Conservation (phyloP, 1,140 invertebrate genomes). For the Hypothenemus hampei region DNA sequence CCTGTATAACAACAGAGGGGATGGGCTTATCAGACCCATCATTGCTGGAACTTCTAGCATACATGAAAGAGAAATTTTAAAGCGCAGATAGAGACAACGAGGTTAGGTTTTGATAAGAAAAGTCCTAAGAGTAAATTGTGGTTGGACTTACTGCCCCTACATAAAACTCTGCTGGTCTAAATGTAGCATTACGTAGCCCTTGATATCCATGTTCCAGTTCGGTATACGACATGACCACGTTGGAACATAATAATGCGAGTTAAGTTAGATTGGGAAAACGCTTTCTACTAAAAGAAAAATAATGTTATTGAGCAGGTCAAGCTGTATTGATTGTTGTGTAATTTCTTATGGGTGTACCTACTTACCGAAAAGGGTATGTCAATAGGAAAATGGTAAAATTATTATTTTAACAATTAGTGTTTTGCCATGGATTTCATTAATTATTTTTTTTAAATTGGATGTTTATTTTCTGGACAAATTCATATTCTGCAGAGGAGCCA, state of each 20-base stretch:
- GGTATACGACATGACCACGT: slow-evolving; percentile 73
- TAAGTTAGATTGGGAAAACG: neutral
- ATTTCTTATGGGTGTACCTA: too few species aligned
- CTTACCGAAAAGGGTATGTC: too few species aligned
- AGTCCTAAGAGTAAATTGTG: slow-evolving; percentile 6
- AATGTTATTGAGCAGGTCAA: slow-evolving; percentile 29
- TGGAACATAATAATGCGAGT: slow-evolving; percentile 22
- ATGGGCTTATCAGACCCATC: slow-evolving; percentile 22
- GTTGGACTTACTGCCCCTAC: slow-evolving; percentile 43
- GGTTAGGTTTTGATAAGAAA: neutral
- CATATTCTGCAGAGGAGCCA: too few species aligned
- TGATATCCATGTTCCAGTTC: slow-evolving; percentile 86
- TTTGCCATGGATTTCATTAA: too few species aligned
- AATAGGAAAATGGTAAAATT: too few species aligned
- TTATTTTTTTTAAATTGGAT: too few species aligned
- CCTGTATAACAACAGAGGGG: slow-evolving; percentile 47
- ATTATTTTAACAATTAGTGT: too few species aligned
- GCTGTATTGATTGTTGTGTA: slow-evolving; percentile 28
- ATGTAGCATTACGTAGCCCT: slow-evolving; percentile 62
- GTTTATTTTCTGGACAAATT: too few species aligned
- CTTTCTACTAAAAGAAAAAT: slow-evolving; percentile 9
- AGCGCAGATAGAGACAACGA: slow-evolving; percentile 5
- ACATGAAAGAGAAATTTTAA: slow-evolving; percentile 13
- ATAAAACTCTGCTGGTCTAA: slow-evolving; percentile 55
- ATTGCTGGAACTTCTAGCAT: slow-evolving; percentile 1